Evolutionary conservation across 1,140 invertebrate species (phyloP).

Genomic region (Chymomyza costata): DNA sequence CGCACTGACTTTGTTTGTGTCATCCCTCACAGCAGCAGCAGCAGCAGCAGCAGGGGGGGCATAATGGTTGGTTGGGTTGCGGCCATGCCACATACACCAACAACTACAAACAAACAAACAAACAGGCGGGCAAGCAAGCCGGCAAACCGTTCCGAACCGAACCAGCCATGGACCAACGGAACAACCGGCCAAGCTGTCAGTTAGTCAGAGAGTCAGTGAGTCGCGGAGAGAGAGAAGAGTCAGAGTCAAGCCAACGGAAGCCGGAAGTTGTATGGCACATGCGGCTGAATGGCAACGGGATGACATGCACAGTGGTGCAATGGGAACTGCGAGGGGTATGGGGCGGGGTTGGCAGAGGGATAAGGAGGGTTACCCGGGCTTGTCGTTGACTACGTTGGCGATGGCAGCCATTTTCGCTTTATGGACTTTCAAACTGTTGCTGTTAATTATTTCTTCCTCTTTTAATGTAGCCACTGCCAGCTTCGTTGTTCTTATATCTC

Average conservation of each 20-base stretch:
- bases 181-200: constrained; percentile 19
- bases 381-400: constrained; percentile 17
- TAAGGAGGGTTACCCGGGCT: constrained; percentile 18
- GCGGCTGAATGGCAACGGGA: constrained; percentile 42
- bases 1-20: constrained; percentile 59
- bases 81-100: not conserved
- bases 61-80: not conserved
- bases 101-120: constrained; percentile 1
- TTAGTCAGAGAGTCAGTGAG: constrained; percentile 4
- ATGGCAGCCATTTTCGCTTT: constrained; percentile 60
- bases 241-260: constrained; percentile 54
- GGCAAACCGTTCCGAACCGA: too few relatives aligned
- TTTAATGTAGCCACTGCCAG: constrained; percentile 64
- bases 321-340: too few relatives aligned
- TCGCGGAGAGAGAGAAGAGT: constrained; percentile 19
- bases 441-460: constrained; percentile 73
- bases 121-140: constrained; percentile 19
- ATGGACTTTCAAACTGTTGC: constrained; percentile 73
- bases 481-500: constrained; percentile 52
- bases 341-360: too few relatives aligned
- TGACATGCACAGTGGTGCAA: too few relatives aligned
- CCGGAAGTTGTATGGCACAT: constrained; percentile 69
- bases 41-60: not conserved
- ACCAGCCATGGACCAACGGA: too few relatives aligned
- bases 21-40: constrained; percentile 7